A percentile compares a stretch with the other conserved stretches of the same genome.
Conservation (phyloP, 2,888 invertebrate species). For the Calliphora vomitoria region DNA sequence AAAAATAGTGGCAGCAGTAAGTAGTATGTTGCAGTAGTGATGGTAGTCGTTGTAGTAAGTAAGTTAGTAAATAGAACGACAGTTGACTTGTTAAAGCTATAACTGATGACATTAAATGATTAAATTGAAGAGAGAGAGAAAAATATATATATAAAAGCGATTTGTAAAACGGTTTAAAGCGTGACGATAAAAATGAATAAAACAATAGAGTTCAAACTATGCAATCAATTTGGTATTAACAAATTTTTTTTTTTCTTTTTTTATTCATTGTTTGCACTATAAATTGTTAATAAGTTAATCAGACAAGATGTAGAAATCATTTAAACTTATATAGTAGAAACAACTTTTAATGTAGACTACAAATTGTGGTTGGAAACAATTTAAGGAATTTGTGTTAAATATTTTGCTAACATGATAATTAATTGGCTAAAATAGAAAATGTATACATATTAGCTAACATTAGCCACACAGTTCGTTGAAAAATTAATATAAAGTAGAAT, state of each 20-base stretch:
- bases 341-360: no score
- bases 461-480: no score
- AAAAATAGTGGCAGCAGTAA: constrained; percentile 18
- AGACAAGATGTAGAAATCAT: background rate
- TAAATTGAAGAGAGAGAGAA: constrained; percentile 28
- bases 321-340: background rate
- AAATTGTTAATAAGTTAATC: constrained; percentile 15
- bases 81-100: constrained; percentile 68
- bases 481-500: no score
- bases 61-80: constrained; percentile 68
- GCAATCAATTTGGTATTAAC: constrained; percentile 46
- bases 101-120: constrained; percentile 71
- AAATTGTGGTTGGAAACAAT: no score
- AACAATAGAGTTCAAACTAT: constrained; percentile 55
- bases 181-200: constrained; percentile 56
- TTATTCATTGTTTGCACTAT: background rate
- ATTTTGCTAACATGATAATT: no score
- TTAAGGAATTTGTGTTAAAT: no score
- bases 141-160: constrained; percentile 42
- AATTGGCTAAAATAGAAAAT: no score
- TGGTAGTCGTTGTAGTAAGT: constrained; percentile 42
- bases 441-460: no score
- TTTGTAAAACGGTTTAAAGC: constrained; percentile 61
- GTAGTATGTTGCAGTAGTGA: background rate
- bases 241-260: constrained; percentile 16